Base-by-base conservation (phyloP, 1,140 invertebrate species). In the Drosophila ercepeae region DNA sequence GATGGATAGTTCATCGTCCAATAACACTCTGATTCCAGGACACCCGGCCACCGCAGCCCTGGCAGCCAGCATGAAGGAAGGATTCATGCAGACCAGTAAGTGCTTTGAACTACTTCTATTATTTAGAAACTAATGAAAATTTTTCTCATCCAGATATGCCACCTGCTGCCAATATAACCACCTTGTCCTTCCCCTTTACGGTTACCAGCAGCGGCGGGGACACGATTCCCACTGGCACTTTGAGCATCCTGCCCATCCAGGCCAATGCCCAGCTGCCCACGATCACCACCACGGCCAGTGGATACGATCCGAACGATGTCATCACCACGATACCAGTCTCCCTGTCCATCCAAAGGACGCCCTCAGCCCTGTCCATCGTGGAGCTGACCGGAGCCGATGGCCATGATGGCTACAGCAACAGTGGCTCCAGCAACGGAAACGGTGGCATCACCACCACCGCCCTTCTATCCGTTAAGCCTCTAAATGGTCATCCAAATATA, bases 1-100 rank as follows among this genome's bases (percentile, higher is more conserved):
- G 91, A 91, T 94, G 72, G 96, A 97, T 69, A 94, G 94, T 32
- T 92, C 93, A 23, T 94, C 94, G 9, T 93, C 94, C 23, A 94
- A 95, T 89, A 94, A 94, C 72, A 95, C 94, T 11, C 92, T 95
- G 13, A 93, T 94, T 68, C 93, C 94, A 1, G 94, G 94, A 50
- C 89, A 91, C 74, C 89, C 90, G 32, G 59, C 90, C 27, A 91
- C 90, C 18, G 74, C 78, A 4, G 90, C 90, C 11, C 54, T 91
- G 13, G 90, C 90, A 14, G 75, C 90, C 13, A 59, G 73, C 53
- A 53, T 88, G 49, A 88, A 86, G 46, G 81, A 86, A 18, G 76
- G 72, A 23, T 86, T 76, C 46, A 41, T 71, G 1, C 45, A 72
- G 5, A 69, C 27, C 51, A 51, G 76, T 84, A 53, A 79, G 89